phyloP scores from a whole-genome alignment of 2,888 invertebrate genomes.

The Ophion ellenae region DNA sequence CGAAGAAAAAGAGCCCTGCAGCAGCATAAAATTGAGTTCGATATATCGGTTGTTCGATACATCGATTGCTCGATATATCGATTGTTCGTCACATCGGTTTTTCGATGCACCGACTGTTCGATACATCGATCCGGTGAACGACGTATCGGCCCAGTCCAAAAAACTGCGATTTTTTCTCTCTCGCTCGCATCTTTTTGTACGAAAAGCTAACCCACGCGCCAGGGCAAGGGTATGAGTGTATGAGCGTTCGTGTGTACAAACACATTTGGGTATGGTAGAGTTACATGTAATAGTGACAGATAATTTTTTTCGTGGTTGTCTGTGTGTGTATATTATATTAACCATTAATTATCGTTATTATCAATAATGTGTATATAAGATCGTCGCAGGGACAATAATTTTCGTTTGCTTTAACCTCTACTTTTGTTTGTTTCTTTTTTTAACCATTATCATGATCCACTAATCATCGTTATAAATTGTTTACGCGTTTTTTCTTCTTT shows the following conservation, averaged over 20 bases:
- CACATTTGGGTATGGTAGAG: constrained; percentile 65
- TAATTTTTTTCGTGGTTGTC: constrained; percentile 69
- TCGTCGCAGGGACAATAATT: constrained; percentile 71
- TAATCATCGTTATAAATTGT: constrained; percentile 70
- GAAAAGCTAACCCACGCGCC: constrained; percentile 42
- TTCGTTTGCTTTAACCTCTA: constrained; percentile 72
- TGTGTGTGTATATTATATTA: constrained; percentile 74
- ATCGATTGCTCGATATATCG: no score
- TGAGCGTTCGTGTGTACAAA: constrained; percentile 42
- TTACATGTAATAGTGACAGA: constrained; percentile 65
- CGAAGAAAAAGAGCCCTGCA: background rate
- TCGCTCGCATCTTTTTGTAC: constrained; percentile 13
- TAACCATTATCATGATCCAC: constrained; percentile 68
- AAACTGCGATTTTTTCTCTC: constrained; percentile 14
- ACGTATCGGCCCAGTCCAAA: constrained; percentile 9
- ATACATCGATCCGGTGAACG: background rate
- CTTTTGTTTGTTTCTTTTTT: constrained; percentile 51
- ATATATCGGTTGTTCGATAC: no score
- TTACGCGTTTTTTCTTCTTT: constrained; percentile 51
- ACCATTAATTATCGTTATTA: constrained; percentile 73
- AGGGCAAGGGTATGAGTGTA: constrained; percentile 18
- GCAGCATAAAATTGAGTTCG: background rate
- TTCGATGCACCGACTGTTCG: background rate
- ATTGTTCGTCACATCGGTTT: no score
- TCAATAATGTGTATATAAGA: constrained; percentile 74